Percentiles rank a stretch among this genome's conserved stretches.
These are phyloP conservation scores for Drosophila littoralis DNA, from an alignment of 1,140 invertebrate species.

Conservation along the genomic window DNA sequence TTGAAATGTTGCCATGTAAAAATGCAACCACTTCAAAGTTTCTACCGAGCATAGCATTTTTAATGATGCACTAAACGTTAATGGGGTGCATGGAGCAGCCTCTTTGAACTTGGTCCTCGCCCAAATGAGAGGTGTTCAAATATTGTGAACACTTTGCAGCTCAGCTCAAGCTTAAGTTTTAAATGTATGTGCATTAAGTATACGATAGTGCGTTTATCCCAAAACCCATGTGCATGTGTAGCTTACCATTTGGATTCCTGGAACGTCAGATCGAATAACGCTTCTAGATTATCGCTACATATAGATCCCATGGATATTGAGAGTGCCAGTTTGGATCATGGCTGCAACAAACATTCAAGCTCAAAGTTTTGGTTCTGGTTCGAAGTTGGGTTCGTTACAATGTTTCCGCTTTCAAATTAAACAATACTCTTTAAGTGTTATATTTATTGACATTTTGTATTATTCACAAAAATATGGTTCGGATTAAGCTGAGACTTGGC, in stretches of 20 bases:
- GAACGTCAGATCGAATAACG: neutral
- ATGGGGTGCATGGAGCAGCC: conserved; percentile 3
- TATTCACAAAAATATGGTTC: no score
- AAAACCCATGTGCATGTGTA: neutral
- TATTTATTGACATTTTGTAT: no score
- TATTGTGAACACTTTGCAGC: conserved; percentile 7
- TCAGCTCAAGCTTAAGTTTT: neutral
- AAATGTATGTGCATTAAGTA: neutral
- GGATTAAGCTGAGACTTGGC: no score
- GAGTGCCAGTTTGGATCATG: no score
- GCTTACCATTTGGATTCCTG: neutral
- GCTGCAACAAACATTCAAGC: no score
- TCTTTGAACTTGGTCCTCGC: conserved; percentile 14
- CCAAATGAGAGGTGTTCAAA: conserved; percentile 22
- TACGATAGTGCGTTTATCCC: neutral
- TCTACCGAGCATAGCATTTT: conserved; percentile 53
- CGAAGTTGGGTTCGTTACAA: no score
- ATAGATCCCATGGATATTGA: no score
- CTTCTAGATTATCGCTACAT: no score
- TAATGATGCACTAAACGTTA: conserved; percentile 68
- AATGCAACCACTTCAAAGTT: conserved; percentile 57
- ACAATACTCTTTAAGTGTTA: no score
- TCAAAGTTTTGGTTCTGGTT: no score
- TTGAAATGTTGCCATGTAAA: conserved; percentile 42
- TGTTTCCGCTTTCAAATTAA: no score